Evolutionary conservation across 2,888 invertebrate genomes (phyloP).

Genomic region (Agrochola litura): DNA sequence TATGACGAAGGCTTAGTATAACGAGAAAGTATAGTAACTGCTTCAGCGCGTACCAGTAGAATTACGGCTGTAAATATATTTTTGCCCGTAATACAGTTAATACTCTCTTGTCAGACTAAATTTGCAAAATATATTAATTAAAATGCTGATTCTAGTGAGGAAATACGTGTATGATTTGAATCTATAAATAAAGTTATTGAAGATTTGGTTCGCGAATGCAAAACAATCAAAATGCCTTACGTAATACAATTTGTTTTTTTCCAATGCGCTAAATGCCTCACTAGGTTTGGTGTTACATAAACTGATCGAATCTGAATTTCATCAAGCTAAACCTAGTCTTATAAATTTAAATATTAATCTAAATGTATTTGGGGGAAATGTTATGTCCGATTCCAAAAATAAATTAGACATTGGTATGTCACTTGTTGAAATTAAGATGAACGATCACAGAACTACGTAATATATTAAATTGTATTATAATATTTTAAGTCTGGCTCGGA

Average conservation of each 20-base stretch:
- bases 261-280: slow-evolving; percentile 37
- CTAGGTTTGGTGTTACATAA: slow-evolving; percentile 62
- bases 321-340: slow-evolving; percentile 36
- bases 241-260: slow-evolving; percentile 47
- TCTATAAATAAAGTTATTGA: slow-evolving; percentile 44
- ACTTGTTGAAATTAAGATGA: slow-evolving; percentile 58
- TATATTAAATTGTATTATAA: slow-evolving; percentile 32
- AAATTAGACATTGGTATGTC: background rate
- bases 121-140: slow-evolving; percentile 31
- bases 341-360: slow-evolving; percentile 5
- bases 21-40: slow-evolving; percentile 55
- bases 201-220: slow-evolving; percentile 24
- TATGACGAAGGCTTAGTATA: slow-evolving; percentile 48
- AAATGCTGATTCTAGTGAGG: slow-evolving; percentile 54
- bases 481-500: slow-evolving; percentile 47
- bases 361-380: background rate
- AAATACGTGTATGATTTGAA: slow-evolving; percentile 35
- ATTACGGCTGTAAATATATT: slow-evolving; percentile 23
- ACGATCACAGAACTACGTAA: slow-evolving; percentile 32
- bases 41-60: slow-evolving; percentile 18
- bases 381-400: slow-evolving; percentile 2
- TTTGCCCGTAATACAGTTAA: slow-evolving; percentile 20
- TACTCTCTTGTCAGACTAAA: slow-evolving; percentile 49
- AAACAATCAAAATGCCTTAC: slow-evolving; percentile 48
- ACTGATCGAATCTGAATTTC: slow-evolving; percentile 61